Percentiles rank a stretch among this genome's conserved stretches.
These are phyloP conservation scores for Arnoldichthys spilopterus DNA, from an alignment of 2,797 vertebrate genomes.

Conservation along the genomic window DNA sequence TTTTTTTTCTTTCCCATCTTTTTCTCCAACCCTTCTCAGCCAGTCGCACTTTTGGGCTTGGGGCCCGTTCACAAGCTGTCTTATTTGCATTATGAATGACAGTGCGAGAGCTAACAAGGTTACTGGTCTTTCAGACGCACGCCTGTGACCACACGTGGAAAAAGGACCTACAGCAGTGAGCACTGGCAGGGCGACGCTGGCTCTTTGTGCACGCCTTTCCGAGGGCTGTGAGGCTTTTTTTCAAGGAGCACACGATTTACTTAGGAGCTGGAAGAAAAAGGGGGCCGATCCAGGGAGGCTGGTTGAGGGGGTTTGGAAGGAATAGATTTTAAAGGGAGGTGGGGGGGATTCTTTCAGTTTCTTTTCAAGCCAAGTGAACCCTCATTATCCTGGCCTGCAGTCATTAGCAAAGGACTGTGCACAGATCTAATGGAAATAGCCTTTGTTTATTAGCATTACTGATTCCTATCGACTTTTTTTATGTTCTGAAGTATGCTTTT, in stretches of 20 bases:
- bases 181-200: slow-evolving; percentile 83
- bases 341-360: slow-evolving; percentile 73
- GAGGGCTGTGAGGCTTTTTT: slow-evolving; percentile 72
- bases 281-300: slow-evolving; percentile 65
- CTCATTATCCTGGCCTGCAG: slow-evolving; percentile 78
- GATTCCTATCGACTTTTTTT: slow-evolving; percentile 58
- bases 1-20: slow-evolving; percentile 38
- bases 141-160: slow-evolving; percentile 90
- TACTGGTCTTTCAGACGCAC: slow-evolving; percentile 88
- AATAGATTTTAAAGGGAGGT: slow-evolving; percentile 10
- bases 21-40: slow-evolving; percentile 33
- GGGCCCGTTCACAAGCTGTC: slow-evolving; percentile 88
- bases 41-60: slow-evolving; percentile 75
- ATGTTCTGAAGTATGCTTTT: neutral
- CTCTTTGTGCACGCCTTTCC: slow-evolving; percentile 83
- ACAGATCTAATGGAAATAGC: slow-evolving; percentile 62
- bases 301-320: neutral
- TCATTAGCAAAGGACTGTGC: slow-evolving; percentile 72
- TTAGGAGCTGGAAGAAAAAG: slow-evolving; percentile 79
- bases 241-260: slow-evolving; percentile 78
- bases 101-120: slow-evolving; percentile 89
- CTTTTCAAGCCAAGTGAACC: slow-evolving; percentile 80
- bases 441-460: slow-evolving; percentile 71
- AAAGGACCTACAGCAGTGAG: slow-evolving; percentile 93
- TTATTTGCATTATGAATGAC: slow-evolving; percentile 91